These are phyloP conservation scores for Callosobruchus maculatus DNA, from an alignment of 2,888 invertebrate species.

Conservation along the genomic window DNA sequence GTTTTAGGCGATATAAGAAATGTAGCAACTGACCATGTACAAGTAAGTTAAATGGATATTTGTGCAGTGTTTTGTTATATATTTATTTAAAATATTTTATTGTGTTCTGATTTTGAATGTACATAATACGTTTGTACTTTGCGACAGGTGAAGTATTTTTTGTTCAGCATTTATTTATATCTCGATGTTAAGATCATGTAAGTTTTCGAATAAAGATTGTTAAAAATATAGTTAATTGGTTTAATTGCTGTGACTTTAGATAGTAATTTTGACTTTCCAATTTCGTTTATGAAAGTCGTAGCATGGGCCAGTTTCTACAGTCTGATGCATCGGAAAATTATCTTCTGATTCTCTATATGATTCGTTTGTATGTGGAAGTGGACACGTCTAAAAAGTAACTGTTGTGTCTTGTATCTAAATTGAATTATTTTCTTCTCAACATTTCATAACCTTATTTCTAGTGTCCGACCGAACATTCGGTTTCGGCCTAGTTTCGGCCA, in stretches of 20 bases:
- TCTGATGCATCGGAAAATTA: too few species aligned
- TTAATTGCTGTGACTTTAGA: background rate
- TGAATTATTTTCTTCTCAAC: too few species aligned
- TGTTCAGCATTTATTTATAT: background rate
- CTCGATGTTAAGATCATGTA: background rate
- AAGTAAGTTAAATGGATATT: background rate
- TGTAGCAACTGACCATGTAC: background rate
- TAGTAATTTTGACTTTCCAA: too few species aligned
- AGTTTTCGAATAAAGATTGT: background rate
- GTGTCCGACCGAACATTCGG: too few species aligned
- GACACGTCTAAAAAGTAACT: too few species aligned
- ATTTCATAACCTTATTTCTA: too few species aligned
- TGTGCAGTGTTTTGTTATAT: background rate
- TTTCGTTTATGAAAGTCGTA: too few species aligned
- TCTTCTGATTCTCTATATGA: too few species aligned
- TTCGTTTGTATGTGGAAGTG: too few species aligned
- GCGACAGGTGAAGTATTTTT: background rate
- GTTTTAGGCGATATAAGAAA: background rate
- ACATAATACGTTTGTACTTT: background rate
- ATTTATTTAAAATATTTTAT: background rate
- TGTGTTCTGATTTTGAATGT: background rate
- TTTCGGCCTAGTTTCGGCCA: too few species aligned
- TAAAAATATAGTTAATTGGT: background rate
- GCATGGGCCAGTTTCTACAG: too few species aligned
- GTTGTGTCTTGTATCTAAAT: too few species aligned